These are phyloP conservation scores for Rhinichthys klamathensis DNA, from an alignment of 2,113 vertebrate genomes.

Conservation along the genomic window DNA sequence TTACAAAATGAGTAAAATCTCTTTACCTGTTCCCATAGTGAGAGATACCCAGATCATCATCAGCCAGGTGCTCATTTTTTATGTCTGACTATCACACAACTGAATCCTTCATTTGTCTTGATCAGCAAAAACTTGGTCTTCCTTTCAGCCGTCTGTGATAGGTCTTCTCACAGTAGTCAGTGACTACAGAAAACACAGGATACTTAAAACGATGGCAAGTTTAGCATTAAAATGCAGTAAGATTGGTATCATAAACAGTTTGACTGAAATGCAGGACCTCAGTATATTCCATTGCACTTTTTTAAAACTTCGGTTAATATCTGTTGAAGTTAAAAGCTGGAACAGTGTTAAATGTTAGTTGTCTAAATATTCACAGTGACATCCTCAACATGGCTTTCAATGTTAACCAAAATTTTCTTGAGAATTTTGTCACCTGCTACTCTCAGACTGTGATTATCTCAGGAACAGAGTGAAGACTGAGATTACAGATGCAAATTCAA, in stretches of 20 bases:
- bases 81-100: neutral
- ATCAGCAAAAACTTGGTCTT: constrained; percentile 23
- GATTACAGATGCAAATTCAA: too few species aligned
- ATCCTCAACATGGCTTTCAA: neutral
- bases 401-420: neutral
- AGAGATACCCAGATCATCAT: neutral
- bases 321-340: neutral
- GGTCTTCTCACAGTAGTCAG: neutral
- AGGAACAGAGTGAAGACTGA: too few species aligned
- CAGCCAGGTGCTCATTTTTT: constrained; percentile 26
- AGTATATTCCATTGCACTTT: neutral
- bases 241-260: neutral
- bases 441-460: too few species aligned
- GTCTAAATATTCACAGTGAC: neutral
- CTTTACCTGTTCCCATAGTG: constrained; percentile 8
- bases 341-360: neutral
- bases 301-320: neutral
- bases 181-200: constrained; percentile 10
- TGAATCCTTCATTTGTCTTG: neutral
- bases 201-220: neutral
- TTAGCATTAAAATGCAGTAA: too few species aligned
- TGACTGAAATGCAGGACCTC: neutral
- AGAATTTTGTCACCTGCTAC: too few species aligned
- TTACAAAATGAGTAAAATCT: neutral
- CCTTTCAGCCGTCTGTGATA: neutral